Percentiles rank a stretch among this genome's conserved stretches.
phyloP scores from a whole-genome alignment of 2,113 vertebrate species.

The Sceloporus tristichus region DNA sequence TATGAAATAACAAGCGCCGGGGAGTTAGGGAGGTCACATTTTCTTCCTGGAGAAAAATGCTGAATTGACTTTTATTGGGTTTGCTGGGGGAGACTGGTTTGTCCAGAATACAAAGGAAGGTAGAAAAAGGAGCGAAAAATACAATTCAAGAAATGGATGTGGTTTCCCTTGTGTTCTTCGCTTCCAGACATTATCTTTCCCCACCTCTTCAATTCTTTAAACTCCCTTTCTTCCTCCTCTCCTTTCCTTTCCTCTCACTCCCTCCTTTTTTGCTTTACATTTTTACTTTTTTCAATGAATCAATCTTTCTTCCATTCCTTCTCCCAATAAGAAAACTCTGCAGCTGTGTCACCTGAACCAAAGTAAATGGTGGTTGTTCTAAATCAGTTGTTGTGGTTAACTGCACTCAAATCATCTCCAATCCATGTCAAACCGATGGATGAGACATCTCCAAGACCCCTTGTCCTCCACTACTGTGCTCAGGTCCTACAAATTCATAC shows the following conservation, averaged over 20 bases:
- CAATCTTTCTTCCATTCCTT: neutral
- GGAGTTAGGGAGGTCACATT: slow-evolving; percentile 56
- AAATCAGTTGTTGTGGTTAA: neutral
- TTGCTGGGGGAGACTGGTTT: slow-evolving; percentile 26
- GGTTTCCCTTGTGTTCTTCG: slow-evolving; percentile 1
- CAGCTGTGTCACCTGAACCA: neutral
- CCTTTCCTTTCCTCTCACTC: too few relatives aligned
- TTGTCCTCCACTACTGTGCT: too few relatives aligned
- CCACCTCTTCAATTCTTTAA: neutral
- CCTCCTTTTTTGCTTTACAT: too few relatives aligned
- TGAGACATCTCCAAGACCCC: too few relatives aligned
- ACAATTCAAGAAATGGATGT: slow-evolving; percentile 15
- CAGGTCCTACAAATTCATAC: too few relatives aligned
- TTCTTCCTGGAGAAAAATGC: slow-evolving; percentile 58
- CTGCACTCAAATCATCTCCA: too few relatives aligned
- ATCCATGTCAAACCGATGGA: too few relatives aligned
- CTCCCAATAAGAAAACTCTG: neutral
- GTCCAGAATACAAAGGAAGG: slow-evolving; percentile 2
- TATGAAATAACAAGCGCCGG: slow-evolving; percentile 69
- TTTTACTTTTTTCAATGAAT: neutral
- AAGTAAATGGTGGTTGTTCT: neutral
- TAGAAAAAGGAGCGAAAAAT: neutral
- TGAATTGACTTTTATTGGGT: slow-evolving; percentile 49
- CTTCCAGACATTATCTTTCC: neutral
- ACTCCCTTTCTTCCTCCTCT: neutral